phyloP scores from a whole-genome alignment of 2,113 vertebrate species.

The Synchiropus splendidus region DNA sequence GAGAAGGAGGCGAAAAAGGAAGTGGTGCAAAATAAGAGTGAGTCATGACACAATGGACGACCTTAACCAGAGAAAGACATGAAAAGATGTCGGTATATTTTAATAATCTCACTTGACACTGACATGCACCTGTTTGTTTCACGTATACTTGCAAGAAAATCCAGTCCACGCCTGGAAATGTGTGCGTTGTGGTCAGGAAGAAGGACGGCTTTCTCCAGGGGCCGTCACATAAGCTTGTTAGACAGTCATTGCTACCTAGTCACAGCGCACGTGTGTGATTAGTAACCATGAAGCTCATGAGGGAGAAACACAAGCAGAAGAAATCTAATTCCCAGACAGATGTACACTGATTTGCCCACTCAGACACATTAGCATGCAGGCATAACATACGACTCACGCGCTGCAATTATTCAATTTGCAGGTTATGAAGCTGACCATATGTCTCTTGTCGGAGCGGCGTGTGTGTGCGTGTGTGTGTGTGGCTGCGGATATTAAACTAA shows the following conservation, averaged over 20 bases:
- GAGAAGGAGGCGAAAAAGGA: no score
- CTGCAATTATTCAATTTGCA: conserved; percentile 48
- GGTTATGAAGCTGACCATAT: conserved; percentile 48
- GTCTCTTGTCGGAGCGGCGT: conserved; percentile 22
- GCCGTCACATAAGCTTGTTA: conserved; percentile 39
- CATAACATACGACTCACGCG: conserved; percentile 20
- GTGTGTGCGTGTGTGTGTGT: conserved; percentile 3
- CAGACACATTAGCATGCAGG: conserved; percentile 35
- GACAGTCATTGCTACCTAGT: conserved; percentile 55
- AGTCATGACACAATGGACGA: no score
- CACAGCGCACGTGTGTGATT: conserved; percentile 16
- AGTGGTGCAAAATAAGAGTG: no score
- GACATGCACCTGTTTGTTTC: no score
- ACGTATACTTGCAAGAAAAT: no score
- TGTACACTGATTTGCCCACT: conserved; percentile 10
- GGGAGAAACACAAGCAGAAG: conserved; percentile 2
- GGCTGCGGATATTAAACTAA: conserved; percentile 12
- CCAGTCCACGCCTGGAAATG: no score
- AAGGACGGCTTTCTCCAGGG: conserved; percentile 13
- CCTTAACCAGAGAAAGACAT: no score
- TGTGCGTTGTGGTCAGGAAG: no score
- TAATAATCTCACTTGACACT: no score
- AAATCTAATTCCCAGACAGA: neutral
- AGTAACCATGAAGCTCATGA: conserved; percentile 20
- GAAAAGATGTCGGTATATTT: no score